Base-by-base conservation (phyloP, 2,797 vertebrate species). In the Eremophila alpestris region DNA sequence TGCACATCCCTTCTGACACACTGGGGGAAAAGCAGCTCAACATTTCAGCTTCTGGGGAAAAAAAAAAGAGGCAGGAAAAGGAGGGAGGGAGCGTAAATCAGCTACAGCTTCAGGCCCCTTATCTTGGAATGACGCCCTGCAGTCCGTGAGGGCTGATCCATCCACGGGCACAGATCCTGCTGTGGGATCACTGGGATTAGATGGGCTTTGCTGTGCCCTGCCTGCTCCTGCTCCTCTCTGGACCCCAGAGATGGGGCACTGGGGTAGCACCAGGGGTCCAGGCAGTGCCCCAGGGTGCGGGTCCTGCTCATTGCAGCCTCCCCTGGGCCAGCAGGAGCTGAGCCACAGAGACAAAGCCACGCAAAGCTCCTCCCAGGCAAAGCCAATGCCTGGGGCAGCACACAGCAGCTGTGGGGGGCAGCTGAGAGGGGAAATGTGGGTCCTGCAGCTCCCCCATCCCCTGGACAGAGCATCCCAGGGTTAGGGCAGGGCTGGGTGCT, bases 61-160 rank as follows among this genome's bases (percentile, higher is more conserved):
- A 30, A 48, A 65, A 74, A 27, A 34, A 45, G 16, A 63, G 30
- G 15, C 82, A 89, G 38, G 51, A 62, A 69, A 82, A 59, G 43
- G 65, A 87, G 60, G 11, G 43, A 73, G 55, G n/a, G 79, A 89
- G 36, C n/a, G 6, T 76, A 83, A 94, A 95, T 63, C 88, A 75
- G 41, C 13, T 3, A 0, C 49, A 21, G 64, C 3, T 0, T 18
- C 32, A 91, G 49, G 60, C 40, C 29, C 54, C 76, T 77, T 89
- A 94, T 91, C 90, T 73, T 26, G 3, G 87, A 58, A 24, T 13
- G 27, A 55, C 1, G 77, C 80, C 74, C 81, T 51, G 74, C 73
- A 51, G 69, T 29, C 86, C 7, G 0, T 51, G 8, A 54, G 29
- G 55, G 74, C 55, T n/a, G 29, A 30, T 8, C 4, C 49, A 38